Evolutionary conservation across 2,888 invertebrate genomes (phyloP), one percentile per base, ranked within the genome.

Genomic region (Synergus itoensis): DNA sequence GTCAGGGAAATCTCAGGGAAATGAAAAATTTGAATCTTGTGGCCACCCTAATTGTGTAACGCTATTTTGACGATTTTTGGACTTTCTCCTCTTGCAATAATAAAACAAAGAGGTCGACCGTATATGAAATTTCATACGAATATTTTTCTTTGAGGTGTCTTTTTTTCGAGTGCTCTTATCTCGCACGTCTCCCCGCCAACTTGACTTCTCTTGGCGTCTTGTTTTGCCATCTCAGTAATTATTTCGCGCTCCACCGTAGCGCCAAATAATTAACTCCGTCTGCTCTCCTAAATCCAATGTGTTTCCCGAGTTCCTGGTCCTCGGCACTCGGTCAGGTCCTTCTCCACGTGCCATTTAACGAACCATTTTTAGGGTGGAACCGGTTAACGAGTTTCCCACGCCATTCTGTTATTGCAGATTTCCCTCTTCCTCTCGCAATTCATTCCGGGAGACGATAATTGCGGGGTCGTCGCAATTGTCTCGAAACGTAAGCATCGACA

Each of bases 301-400:
- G 78, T 81, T 82, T 83, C 73, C 79, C 21, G 62, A 41, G 41
- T 62, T 60, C 28, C 41, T 76, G 28, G 60, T 43, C 60, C 63
- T 16, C 21, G 28, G 45, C 18, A 40, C 18, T 73, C 48, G 48
- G 16, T 48, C 73, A 60, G 60, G 60, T 76, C 36, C 62, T 63
- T 41, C 60, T 60, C 81, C 84, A 84, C 83, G 84, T 84, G 85
- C 85, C 83, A 84, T 86, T 86, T 86, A 86, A 85, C 81, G 78
- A 79, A 65, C 76, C 82, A 84, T 84, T 86, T 86, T 86, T 84
- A 82, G 85, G 84, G 77, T 81, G 82, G 77, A 75, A 63, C 77
- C 79, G 81, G 67, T 85, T 86, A 86, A 83, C 80, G 82, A 81
- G 78, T 41, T 36, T 60, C 64, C 81, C 67, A 43, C 73, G 53